phyloP scores from a whole-genome alignment of 2,797 vertebrate genomes.

The Sebastes nivosus region DNA sequence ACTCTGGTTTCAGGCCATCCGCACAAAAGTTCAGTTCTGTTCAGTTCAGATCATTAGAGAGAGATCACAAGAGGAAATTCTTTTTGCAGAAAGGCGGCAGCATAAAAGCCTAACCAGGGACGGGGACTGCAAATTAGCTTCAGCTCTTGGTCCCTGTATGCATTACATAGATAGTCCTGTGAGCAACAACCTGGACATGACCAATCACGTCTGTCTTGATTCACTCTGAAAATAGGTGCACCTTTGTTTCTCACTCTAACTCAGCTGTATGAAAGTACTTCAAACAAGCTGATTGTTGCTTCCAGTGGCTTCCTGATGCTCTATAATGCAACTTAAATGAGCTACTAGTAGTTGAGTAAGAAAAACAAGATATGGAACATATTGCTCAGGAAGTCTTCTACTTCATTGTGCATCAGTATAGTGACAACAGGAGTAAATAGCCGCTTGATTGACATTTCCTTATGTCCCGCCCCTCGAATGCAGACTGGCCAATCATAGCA shows the following conservation, averaged over 20 bases:
- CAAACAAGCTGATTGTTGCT: not conserved
- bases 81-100: not conserved
- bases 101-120: not conserved
- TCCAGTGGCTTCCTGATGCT: not conserved
- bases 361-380: not conserved
- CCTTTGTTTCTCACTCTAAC: not conserved
- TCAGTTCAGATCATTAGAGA: not conserved
- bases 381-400: conserved; percentile 6
- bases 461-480: not conserved
- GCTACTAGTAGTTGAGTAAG: not conserved
- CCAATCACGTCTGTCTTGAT: not conserved
- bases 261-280: not conserved
- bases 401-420: not conserved
- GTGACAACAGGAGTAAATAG: not conserved
- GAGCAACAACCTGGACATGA: not conserved
- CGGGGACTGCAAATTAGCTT: not conserved
- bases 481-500: not conserved
- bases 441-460: rapidly evolving
- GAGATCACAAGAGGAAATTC: not conserved
- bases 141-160: not conserved
- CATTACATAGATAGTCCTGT: not conserved
- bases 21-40: not conserved
- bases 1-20: not conserved
- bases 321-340: not conserved
- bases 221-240: not conserved